Conservation (phyloP, 2,113 vertebrate species). For the Cottus gobio region DNA sequence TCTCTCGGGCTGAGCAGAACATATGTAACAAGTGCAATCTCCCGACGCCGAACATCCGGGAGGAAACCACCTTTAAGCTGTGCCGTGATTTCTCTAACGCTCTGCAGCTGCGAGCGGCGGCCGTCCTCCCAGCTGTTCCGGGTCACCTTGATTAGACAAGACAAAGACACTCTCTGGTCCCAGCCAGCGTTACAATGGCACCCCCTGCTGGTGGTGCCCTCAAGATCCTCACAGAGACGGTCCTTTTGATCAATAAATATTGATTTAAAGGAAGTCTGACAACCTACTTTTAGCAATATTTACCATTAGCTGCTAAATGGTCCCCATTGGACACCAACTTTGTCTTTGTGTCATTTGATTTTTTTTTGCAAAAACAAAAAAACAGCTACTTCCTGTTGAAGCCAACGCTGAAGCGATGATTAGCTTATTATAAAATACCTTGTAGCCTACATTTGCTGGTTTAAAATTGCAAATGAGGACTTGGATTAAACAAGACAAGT, state of each 20-base stretch:
- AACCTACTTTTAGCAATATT: not conserved
- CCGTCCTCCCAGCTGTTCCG: no score
- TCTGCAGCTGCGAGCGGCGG: no score
- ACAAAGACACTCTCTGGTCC: no score
- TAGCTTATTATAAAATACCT: not conserved
- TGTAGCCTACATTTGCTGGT: not conserved
- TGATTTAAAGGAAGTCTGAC: not conserved
- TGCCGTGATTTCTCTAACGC: no score
- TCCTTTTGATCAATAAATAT: not conserved
- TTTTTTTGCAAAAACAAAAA: not conserved
- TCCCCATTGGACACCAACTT: not conserved
- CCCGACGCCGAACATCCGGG: no score
- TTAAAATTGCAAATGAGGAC: not conserved
- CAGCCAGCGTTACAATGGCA: no score
- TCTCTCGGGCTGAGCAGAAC: no score
- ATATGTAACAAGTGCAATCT: no score
- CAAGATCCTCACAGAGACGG: no score
- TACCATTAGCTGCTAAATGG: not conserved
- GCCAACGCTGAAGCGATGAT: not conserved
- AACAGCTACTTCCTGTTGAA: not conserved
- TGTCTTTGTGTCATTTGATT: not conserved
- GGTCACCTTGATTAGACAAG: no score
- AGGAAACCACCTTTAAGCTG: no score
- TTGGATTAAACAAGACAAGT: not conserved
- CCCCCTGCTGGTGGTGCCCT: no score